These are phyloP conservation scores for Musca vetustissima DNA, from an alignment of 1,140 invertebrate species.

Conservation along the genomic window DNA sequence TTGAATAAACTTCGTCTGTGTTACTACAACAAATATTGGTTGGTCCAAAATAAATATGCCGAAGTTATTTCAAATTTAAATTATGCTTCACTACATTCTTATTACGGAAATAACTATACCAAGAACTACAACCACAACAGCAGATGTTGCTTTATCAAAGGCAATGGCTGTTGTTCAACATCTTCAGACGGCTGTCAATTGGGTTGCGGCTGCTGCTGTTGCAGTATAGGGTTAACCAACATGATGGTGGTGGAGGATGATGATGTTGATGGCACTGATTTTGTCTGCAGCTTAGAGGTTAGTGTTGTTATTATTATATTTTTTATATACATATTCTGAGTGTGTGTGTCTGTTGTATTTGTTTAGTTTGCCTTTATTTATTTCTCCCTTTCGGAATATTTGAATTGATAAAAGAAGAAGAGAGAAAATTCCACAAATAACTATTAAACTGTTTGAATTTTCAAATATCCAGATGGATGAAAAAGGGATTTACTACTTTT, in stretches of 20 bases:
- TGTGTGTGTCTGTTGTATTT: not conserved
- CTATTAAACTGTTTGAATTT: constrained; percentile 14
- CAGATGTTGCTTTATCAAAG: not conserved
- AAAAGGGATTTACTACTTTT: no score
- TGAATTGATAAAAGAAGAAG: not conserved
- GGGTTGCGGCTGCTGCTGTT: not conserved
- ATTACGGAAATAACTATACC: constrained; percentile 32
- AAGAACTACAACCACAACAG: constrained; percentile 23
- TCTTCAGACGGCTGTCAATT: constrained; percentile 4
- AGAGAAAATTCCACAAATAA: not conserved
- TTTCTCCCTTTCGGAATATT: constrained; percentile 1
- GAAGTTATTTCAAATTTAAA: constrained; percentile 56
- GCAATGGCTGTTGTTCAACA: constrained; percentile 3
- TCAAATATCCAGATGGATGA: not conserved
- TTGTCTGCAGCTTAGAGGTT: constrained; percentile 53
- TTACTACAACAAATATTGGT: constrained; percentile 56
- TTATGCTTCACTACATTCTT: constrained; percentile 45
- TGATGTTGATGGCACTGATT: constrained; percentile 31
- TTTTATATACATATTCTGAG: not conserved
- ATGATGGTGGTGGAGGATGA: not conserved
- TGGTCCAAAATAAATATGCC: constrained; percentile 56
- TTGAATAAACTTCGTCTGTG: constrained; percentile 53
- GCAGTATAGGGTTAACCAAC: not conserved
- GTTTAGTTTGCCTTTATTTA: not conserved
- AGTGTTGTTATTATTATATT: constrained; percentile 28